These are phyloP conservation scores for Hippocampus barbouri DNA, from an alignment of 2,113 vertebrate species.

Conservation along the genomic window DNA sequence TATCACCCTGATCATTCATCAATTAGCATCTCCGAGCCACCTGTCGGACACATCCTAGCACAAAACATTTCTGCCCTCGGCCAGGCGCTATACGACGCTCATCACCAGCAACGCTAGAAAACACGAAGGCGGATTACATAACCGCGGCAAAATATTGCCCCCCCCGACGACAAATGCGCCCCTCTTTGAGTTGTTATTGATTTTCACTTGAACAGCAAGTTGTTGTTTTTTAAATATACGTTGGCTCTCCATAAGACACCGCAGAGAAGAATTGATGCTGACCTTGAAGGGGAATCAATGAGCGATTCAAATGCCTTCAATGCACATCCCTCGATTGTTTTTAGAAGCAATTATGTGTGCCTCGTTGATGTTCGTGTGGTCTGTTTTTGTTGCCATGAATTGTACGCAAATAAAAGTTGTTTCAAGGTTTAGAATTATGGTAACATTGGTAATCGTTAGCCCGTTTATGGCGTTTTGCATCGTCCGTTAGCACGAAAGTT, in stretches of 20 bases:
- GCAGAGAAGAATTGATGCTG: slow-evolving; percentile 40
- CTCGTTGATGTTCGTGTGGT: too few relatives aligned
- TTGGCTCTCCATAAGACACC: slow-evolving; percentile 37
- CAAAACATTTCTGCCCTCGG: slow-evolving; percentile 68
- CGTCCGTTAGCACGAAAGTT: too few relatives aligned
- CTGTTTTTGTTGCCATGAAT: too few relatives aligned
- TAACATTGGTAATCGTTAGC: too few relatives aligned
- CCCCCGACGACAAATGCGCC: neutral
- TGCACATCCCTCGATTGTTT: slow-evolving; percentile 47
- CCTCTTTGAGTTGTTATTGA: neutral
- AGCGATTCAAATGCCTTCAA: slow-evolving; percentile 54
- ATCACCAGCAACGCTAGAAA: slow-evolving; percentile 33
- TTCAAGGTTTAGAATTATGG: too few relatives aligned
- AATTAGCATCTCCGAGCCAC: slow-evolving; percentile 75
- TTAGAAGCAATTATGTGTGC: neutral
- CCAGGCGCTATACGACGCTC: slow-evolving; percentile 68
- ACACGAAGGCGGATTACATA: slow-evolving; percentile 63
- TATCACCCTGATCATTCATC: slow-evolving; percentile 75
- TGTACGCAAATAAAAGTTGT: too few relatives aligned
- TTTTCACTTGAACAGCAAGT: slow-evolving; percentile 20
- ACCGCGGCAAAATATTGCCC: slow-evolving; percentile 52
- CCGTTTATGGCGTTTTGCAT: too few relatives aligned
- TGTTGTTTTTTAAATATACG: slow-evolving; percentile 32
- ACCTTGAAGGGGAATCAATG: slow-evolving; percentile 60
- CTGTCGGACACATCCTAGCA: slow-evolving; percentile 65